These are phyloP conservation scores for Addax nasomaculatus DNA, from an alignment of 2,113 vertebrate genomes.

Conservation along the genomic window DNA sequence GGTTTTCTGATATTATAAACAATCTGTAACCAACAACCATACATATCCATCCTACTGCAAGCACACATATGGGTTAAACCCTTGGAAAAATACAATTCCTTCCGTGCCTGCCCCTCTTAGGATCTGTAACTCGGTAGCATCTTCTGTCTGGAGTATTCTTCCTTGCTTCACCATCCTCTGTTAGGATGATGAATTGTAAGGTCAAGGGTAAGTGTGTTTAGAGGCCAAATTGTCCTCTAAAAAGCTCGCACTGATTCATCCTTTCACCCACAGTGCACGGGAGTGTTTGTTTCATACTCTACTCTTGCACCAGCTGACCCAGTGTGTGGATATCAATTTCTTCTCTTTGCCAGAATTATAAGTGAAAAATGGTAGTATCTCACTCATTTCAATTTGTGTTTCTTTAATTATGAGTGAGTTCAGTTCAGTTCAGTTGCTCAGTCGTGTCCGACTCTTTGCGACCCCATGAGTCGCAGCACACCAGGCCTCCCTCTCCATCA, in stretches of 20 bases:
- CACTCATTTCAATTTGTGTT: background rate
- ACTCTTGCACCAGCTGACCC: background rate
- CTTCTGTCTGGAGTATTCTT: background rate
- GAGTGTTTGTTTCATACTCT: background rate
- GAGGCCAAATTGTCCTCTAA: background rate
- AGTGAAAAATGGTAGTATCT: background rate
- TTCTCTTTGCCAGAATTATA: background rate
- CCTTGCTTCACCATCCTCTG: background rate
- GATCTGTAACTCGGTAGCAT: background rate
- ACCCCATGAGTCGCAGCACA: too few species aligned
- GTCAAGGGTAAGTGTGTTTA: background rate
- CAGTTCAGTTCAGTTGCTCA: too few species aligned
- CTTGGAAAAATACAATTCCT: background rate
- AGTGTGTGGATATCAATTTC: background rate
- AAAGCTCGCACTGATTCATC: background rate
- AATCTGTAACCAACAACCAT: background rate
- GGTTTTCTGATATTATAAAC: background rate
- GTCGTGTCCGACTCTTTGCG: too few species aligned
- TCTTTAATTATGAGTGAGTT: background rate
- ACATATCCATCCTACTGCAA: background rate
- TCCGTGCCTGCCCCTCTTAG: background rate
- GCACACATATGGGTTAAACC: background rate
- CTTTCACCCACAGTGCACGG: accelerated
- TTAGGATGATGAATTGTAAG: background rate
- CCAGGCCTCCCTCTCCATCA: too few species aligned